Evolutionary conservation across 2,113 vertebrate genomes (phyloP), one percentile per base, ranked within the genome.

Genomic region (Xenus cinereus): DNA sequence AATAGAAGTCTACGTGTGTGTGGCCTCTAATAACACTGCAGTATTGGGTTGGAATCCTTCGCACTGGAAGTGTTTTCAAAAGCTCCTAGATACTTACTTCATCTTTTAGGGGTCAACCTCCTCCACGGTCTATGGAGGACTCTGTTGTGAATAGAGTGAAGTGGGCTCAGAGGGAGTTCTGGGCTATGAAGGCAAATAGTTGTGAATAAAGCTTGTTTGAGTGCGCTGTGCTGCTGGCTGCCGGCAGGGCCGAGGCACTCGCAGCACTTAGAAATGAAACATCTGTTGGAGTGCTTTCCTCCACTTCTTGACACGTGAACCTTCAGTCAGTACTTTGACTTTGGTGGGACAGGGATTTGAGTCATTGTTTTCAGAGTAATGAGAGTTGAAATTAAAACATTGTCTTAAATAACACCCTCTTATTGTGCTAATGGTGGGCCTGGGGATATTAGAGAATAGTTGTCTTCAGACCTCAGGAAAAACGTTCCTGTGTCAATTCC

Each of bases 21-120:
- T 37, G 18, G 23, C 20, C 9, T 57, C 0, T 17, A 73, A 18
- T 22, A 51, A 59, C 11, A 3, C 15, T 17, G 8, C 2, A 3
- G 43, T 71, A 24, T 21, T 60, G 23, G 12, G 11, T 60, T 82
- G 39, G 32, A 81, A n/a, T 71, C 45, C 12, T 66, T 66, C 17
- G 3, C 23, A 80, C 62, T 48, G 18, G 14, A 83, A 60, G 14
- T 48, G 3, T 87, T 90, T 90, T 88, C 62, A 56, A 21, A 79
- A 56, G 13, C 14, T 76, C 50, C 27, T 32, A 8, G 21, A 22
- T 46, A 43, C 10, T 62, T 74, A 13, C 14, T 43, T 77, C 8
- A 13, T 54, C 6, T 74, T 56, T 54, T 27, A 39, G 33, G 78
- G 33, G 12, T 83, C 24, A 51, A 1, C 24, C 23, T 84, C 26